phyloP scores from a whole-genome alignment of 1,140 invertebrate genomes.

The Galleria mellonella region DNA sequence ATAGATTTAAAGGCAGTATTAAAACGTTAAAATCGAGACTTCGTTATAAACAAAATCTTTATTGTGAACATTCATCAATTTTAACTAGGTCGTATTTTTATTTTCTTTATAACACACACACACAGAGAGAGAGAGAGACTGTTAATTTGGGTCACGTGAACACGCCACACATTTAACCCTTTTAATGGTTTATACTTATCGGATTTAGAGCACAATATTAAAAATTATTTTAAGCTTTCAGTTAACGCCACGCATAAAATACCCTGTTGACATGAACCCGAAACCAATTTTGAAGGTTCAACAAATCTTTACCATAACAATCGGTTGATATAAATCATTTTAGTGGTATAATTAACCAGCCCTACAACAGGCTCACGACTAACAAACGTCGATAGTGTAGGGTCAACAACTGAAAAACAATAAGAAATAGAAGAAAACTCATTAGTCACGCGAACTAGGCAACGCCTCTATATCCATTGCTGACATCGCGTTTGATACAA shows the following conservation, averaged over 20 bases:
- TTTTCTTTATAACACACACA: no score
- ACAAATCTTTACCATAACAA: slow-evolving; percentile 22
- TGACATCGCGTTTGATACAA: slow-evolving; percentile 6
- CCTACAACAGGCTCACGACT: slow-evolving; percentile 16
- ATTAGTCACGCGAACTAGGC: slow-evolving; percentile 56
- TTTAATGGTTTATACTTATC: no score
- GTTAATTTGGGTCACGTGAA: no score
- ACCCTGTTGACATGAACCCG: slow-evolving; percentile 31
- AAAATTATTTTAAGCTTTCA: neutral
- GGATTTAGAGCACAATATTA: no score
- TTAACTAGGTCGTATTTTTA: no score
- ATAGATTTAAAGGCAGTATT: no score
- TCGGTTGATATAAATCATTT: slow-evolving; percentile 45
- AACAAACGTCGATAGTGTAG: slow-evolving; percentile 46
- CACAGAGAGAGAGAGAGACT: no score
- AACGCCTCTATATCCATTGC: slow-evolving; percentile 8
- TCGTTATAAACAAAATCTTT: no score
- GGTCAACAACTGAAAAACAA: slow-evolving; percentile 66
- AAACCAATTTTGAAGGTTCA: slow-evolving; percentile 21
- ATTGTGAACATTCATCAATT: no score
- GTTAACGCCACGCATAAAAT: slow-evolving; percentile 17
- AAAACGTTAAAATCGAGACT: no score
- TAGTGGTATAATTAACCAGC: slow-evolving; percentile 41
- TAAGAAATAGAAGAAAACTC: slow-evolving; percentile 62
- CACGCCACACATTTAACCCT: no score